Evolutionary conservation across 2,113 vertebrate species (phyloP).

Genomic region (Pampusana beccarii): DNA sequence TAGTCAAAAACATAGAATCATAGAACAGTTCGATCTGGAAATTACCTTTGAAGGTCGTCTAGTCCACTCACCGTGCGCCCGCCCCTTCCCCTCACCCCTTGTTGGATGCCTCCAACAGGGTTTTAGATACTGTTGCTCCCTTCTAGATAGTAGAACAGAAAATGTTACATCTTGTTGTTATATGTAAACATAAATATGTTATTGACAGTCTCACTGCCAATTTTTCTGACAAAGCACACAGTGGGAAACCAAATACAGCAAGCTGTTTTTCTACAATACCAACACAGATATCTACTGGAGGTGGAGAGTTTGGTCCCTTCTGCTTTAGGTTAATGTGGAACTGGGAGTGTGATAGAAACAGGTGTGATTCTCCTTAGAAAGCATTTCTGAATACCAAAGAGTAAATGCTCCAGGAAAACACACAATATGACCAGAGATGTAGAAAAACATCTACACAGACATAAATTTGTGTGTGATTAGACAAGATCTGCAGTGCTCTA

Average conservation of each 20-base stretch:
- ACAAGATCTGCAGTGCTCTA: neutral
- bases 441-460: neutral
- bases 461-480: neutral
- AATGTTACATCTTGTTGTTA: neutral
- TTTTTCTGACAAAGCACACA: neutral
- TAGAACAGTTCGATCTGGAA: no score
- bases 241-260: neutral
- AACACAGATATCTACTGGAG: neutral
- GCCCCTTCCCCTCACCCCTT: no score
- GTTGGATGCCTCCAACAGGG: neutral
- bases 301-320: neutral
- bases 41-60: no score
- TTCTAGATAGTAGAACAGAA: neutral
- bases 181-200: neutral
- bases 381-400: neutral
- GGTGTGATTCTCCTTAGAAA: neutral
- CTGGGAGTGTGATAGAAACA: neutral
- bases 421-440: neutral
- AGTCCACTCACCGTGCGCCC: no score
- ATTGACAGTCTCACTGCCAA: neutral
- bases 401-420: neutral
- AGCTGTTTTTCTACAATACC: neutral
- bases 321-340: neutral
- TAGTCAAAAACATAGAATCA: neutral
- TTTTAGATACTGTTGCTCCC: neutral